A percentile compares a stretch with the other conserved stretches of the same genome.
phyloP scores from a whole-genome alignment of 2,113 vertebrate species.

The Symphodus melops region DNA sequence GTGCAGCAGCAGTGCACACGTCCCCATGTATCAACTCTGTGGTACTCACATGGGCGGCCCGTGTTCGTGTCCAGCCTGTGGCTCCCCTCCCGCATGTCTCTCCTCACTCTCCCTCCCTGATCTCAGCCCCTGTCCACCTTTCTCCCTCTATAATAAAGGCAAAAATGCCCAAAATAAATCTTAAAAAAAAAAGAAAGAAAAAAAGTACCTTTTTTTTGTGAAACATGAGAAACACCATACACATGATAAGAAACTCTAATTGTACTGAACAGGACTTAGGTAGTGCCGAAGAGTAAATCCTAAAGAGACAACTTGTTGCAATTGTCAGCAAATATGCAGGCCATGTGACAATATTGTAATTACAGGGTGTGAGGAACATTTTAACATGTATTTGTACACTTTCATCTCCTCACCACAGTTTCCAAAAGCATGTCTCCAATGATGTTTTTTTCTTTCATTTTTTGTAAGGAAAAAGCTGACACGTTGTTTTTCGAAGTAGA shows the following conservation, averaged over 20 bases:
- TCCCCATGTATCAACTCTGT: too few relatives aligned
- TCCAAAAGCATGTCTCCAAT: slow-evolving; percentile 16
- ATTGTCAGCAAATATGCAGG: slow-evolving; percentile 1
- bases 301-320: slow-evolving; percentile 15
- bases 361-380: slow-evolving; percentile 2
- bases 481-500: slow-evolving; percentile 72
- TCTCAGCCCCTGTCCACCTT: too few relatives aligned
- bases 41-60: too few relatives aligned
- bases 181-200: too few relatives aligned
- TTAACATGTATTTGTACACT: slow-evolving; percentile 52
- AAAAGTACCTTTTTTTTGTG: too few relatives aligned
- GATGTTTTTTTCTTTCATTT: slow-evolving; percentile 8
- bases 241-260: neutral
- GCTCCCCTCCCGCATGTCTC: too few relatives aligned
- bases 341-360: neutral
- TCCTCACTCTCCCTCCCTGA: too few relatives aligned
- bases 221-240: neutral
- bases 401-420: slow-evolving; percentile 1
- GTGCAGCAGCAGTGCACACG: too few relatives aligned
- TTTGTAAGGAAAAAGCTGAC: slow-evolving; percentile 27
- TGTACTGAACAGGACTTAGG: neutral
- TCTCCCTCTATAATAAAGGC: too few relatives aligned
- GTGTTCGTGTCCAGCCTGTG: too few relatives aligned
- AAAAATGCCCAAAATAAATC: too few relatives aligned
- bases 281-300: neutral